Conservation (phyloP, 2,113 vertebrate species). For the Narcine bancroftii region DNA sequence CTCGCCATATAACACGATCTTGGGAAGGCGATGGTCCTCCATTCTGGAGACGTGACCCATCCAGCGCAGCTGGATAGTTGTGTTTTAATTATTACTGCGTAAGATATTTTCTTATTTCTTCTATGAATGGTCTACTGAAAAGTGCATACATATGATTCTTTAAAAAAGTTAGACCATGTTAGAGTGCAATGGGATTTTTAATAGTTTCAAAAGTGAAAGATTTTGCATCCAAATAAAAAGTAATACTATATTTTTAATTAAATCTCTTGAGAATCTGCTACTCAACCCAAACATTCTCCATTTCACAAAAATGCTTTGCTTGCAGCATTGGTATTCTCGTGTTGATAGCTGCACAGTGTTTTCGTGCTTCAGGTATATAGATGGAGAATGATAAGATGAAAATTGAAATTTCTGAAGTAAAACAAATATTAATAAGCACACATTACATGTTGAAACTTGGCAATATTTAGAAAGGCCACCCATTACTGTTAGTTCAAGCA, state of each 20-base stretch:
- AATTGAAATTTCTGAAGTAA: conserved; percentile 10
- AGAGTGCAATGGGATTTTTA: neutral
- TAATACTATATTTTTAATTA: conserved; percentile 35
- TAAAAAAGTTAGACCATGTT: neutral
- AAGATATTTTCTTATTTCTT: neutral
- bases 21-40: too few species aligned
- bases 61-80: too few species aligned
- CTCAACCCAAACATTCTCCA: conserved; percentile 15
- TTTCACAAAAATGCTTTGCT: conserved; percentile 17
- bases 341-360: neutral
- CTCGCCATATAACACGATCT: too few species aligned
- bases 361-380: conserved; percentile 30
- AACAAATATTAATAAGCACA: conserved; percentile 27
- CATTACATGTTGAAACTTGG: conserved; percentile 25
- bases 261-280: conserved; percentile 4
- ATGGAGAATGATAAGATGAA: conserved; percentile 34
- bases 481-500: conserved; percentile 20
- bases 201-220: neutral
- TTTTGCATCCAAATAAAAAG: conserved; percentile 30
- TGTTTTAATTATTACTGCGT: too few species aligned
- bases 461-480: conserved; percentile 16
- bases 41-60: too few species aligned
- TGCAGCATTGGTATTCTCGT: neutral
- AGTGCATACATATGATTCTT: neutral
- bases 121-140: neutral